These are phyloP conservation scores for Hemicentrotus pulcherrimus DNA, from an alignment of 35 echinoderm and acorn worm genomes.

Conservation along the genomic window DNA sequence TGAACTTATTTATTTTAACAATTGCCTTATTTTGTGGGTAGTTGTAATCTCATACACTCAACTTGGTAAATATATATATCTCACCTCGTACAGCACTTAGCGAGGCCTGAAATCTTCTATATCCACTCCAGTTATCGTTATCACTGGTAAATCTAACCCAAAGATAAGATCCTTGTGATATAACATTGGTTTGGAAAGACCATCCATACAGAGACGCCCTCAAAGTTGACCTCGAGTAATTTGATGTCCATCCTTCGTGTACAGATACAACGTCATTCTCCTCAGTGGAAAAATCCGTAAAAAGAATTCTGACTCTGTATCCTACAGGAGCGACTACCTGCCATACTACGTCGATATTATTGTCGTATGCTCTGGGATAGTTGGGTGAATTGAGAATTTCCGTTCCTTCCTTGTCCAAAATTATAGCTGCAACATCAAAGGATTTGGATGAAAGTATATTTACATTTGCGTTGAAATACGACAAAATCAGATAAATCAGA, in stretches of 20 bases:
- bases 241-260: not conserved
- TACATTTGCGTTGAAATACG: too few relatives aligned
- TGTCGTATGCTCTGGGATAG: not conserved
- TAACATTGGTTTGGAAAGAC: not conserved
- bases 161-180: not conserved
- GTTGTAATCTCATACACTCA: too few relatives aligned
- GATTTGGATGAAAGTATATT: too few relatives aligned
- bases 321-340: not conserved
- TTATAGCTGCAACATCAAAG: too few relatives aligned
- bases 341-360: not conserved
- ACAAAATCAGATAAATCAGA: too few relatives aligned
- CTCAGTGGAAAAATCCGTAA: not conserved
- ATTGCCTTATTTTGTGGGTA: too few relatives aligned
- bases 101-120: not conserved
- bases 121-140: not conserved
- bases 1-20: too few relatives aligned
- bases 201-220: not conserved
- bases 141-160: not conserved
- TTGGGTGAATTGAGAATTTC: too few relatives aligned
- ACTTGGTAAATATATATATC: too few relatives aligned
- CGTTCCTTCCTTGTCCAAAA: too few relatives aligned
- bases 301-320: not conserved
- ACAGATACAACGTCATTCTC: not conserved
- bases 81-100: not conserved
- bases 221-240: not conserved